These are phyloP conservation scores for Mohoua ochrocephala DNA, from an alignment of 2,113 vertebrate species.

Conservation along the genomic window DNA sequence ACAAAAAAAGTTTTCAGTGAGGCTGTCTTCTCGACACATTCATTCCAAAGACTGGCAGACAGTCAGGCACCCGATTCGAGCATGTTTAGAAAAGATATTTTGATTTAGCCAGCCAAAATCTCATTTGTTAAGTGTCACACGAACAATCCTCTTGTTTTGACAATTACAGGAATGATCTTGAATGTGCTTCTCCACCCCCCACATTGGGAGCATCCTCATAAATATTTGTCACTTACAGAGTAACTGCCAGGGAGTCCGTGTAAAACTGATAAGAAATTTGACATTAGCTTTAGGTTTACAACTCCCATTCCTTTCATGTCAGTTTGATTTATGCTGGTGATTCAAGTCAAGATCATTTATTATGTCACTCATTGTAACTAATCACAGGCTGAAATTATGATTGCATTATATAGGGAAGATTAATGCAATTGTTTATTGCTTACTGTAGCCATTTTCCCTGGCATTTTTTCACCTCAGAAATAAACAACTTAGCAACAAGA, in stretches of 20 bases:
- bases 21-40: not conserved
- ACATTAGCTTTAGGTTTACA: conserved; percentile 16
- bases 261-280: conserved; percentile 58
- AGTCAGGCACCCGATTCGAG: conserved; percentile 39
- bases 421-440: not conserved
- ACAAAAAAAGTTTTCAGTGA: not conserved
- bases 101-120: conserved; percentile 5
- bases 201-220: conserved; percentile 10
- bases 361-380: conserved; percentile 13
- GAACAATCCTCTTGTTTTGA: conserved; percentile 46
- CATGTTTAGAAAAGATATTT: conserved; percentile 61
- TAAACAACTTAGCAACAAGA: conserved; percentile 30
- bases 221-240: conserved; percentile 3
- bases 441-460: not conserved
- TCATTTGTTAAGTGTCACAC: conserved; percentile 38
- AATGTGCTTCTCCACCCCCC: not conserved
- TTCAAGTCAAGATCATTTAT: conserved; percentile 12
- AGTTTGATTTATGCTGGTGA: conserved; percentile 13
- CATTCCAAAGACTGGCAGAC: conserved; percentile 50
- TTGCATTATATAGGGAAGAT: conserved; percentile 34
- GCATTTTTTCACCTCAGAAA: conserved; percentile 6
- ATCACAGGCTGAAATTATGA: conserved; percentile 41
- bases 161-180: conserved; percentile 31
- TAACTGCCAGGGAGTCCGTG: not conserved
- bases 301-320: conserved; percentile 16